These are phyloP conservation scores for Pterocles gutturalis DNA, from an alignment of 2,113 vertebrate species.

Conservation along the genomic window DNA sequence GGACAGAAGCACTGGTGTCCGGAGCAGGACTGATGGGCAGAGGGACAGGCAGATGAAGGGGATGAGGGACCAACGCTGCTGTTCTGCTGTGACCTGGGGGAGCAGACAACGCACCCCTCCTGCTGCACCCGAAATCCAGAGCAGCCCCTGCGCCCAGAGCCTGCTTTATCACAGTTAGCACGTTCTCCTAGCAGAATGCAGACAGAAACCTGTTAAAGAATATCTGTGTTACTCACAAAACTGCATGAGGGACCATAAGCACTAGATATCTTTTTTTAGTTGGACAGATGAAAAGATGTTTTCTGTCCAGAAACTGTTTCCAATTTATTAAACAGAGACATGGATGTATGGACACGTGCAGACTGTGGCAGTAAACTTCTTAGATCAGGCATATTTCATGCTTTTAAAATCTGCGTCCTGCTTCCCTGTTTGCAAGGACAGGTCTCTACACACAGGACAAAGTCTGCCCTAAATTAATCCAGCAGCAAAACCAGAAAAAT, in stretches of 20 bases:
- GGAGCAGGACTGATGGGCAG: neutral
- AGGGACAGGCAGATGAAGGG: too few relatives aligned
- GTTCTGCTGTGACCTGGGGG: fast-evolving
- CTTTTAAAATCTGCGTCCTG: neutral
- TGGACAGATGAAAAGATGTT: neutral
- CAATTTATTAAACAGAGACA: neutral
- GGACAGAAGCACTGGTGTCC: neutral
- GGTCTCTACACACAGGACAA: neutral
- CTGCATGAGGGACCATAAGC: neutral
- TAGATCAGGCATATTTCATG: neutral
- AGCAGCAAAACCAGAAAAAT: neutral
- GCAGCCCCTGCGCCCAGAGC: neutral
- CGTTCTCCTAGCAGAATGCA: neutral
- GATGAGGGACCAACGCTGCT: fast-evolving
- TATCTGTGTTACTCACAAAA: neutral
- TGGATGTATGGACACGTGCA: neutral
- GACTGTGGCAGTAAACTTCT: neutral
- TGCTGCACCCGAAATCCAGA: neutral
- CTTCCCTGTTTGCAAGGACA: neutral
- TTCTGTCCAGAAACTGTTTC: neutral
- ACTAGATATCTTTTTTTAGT: neutral
- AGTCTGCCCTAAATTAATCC: neutral
- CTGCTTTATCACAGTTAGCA: neutral
- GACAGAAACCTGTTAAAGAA: neutral
- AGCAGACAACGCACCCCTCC: fast-evolving